Base-by-base conservation (phyloP, 2,888 invertebrate genomes). In the Drosophila austrosaltans region DNA sequence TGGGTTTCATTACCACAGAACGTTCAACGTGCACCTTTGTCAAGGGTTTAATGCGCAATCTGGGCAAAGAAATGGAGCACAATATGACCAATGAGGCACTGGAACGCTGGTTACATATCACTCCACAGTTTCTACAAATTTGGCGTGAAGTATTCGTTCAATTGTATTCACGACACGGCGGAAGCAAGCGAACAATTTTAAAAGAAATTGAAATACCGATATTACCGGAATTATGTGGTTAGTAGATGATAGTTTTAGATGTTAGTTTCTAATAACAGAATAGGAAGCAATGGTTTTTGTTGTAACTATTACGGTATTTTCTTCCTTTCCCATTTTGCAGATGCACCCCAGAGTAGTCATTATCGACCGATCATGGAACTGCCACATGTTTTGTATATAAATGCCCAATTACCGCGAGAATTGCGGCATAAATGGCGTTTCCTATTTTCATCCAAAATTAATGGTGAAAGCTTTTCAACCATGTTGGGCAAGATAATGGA, bases 381-480 rank as follows among this genome's bases (percentile, higher is more conserved):
- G 63, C 95, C 96, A 1, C 96, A 96, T 91, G 95, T 97, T 63
- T 94, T 96, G 68, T 97, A 96, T 93, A 93, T 98, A 40, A 97
- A 97, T 93, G 94, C 95, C 48, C 95, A 96, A 89, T 93, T 98
- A 63, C 97, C 97, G 0, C 94, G 94, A 71, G 95, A 96, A 74
- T 94, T 95, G 76, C 95, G 96, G 87, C 92, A 94, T 77, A 95
- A 96, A 91, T 98, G 98, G 98, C 93, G 97, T 82, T 96, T 97
- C 88, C 93, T 98, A 2, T 98, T 97, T 93, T 97, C 97, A 6
- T 96, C 96, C 16, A 95, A 96, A 89, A 95, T 96, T 64, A 97
- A 98, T 90, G 98, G 98, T 0, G 97, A 98, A 93, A 97, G 97
- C 64, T 98, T 97, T 92, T 96, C 97, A 2, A 97, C 96, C 12